Base-by-base conservation (phyloP, 1,140 invertebrate genomes). In the Babylonia areolata region DNA sequence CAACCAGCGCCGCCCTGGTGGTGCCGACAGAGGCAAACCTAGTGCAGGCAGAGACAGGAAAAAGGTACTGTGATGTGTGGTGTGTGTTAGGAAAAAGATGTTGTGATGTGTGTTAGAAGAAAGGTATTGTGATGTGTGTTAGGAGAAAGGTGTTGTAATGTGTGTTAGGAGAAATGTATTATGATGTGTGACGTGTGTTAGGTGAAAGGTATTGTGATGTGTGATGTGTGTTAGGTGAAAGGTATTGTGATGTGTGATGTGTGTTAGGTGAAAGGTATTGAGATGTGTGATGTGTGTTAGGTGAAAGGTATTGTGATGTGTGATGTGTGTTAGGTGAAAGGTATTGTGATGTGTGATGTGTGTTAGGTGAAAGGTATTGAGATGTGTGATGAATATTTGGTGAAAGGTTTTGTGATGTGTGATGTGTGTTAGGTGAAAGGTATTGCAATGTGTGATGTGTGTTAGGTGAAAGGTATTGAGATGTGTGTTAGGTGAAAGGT, bases 21-120 rank as follows among this genome's bases (percentile, higher is more conserved):
- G 39, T 51, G 58, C 12, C 20, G 79, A 89, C 96, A 96, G 87
- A 96, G 95, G 89, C 96, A 96, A 88, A 93, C 81, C 86, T 17
- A 82, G 85, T 86, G 11, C 37, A 5, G 85, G 88, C 15, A 90
- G 85, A 75, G 89, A 92, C 17, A 93, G 92, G 85, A 91, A 89
- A 88, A 89, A 87, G 95, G 95, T 87, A n/a, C n/a, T n/a, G 94
- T 94, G 51, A 71, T 58, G 42, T 85, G 31, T 64, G 58, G 58
- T 64, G 35, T 77, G 2, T 77, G n/a, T 73, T 33, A 20, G 33
- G 35, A 37, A n/a, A n/a, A 73, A 73, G n/a, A 31, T 9, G 20
- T 11, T 3, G n/a, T 69, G 64, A 31, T 69, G 64, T 69, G 11
- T 35, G 69, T 9, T 3, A 35, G 33, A 11, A 37, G n/a, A n/a